Evolutionary conservation across 2,797 vertebrate species (phyloP), one percentile per base, ranked within the genome.

Genomic region (Oreochromis grahami): DNA sequence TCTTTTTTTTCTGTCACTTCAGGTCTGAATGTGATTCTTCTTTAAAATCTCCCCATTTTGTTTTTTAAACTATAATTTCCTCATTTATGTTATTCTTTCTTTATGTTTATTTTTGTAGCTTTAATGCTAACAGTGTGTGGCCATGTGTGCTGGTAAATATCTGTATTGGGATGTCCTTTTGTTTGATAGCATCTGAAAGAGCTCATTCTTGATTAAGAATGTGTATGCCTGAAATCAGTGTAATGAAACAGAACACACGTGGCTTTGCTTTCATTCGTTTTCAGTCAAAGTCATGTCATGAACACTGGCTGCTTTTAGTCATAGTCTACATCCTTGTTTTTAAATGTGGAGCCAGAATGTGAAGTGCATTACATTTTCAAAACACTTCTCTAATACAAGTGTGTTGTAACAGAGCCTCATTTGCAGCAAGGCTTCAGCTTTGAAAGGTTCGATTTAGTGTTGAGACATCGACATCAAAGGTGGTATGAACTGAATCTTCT

Each of bases 161-260:
- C 24, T 45, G 14, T 45, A 24, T 3, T 43, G 21, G 5, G 38
- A 24, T 70, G 13, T 2, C 1, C 38, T 70, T 14, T 77, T 77
- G 19, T 60, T 58, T 21, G 38, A 58, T 1, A 24, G 3, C 45
- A 79, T 38, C 14, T 12, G n/a, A 36, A 79, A 6, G 14, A 10
- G 17, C 8, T 41, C 0, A 0, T 43, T 17, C 65, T 43, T 26
- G 1, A 26, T 70, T 24, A 24, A 36, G 4, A 5, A 1, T 21
- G 19, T 21, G 6, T 63, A 3, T 63, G 34, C 60, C 19, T 36
- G 34, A 1, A 38, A 12, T 38, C 11, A 38, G 32, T 38, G 34
- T 65, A 14, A 79, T 52, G 32, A 65, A 29, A 34, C 41, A 32
- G 17, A 43, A 11, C 55, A 48, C 51, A 34, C 12, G 52, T 36